Evolutionary conservation across 1,140 invertebrate genomes (phyloP).

Genomic region (Medauroidea extradentata): DNA sequence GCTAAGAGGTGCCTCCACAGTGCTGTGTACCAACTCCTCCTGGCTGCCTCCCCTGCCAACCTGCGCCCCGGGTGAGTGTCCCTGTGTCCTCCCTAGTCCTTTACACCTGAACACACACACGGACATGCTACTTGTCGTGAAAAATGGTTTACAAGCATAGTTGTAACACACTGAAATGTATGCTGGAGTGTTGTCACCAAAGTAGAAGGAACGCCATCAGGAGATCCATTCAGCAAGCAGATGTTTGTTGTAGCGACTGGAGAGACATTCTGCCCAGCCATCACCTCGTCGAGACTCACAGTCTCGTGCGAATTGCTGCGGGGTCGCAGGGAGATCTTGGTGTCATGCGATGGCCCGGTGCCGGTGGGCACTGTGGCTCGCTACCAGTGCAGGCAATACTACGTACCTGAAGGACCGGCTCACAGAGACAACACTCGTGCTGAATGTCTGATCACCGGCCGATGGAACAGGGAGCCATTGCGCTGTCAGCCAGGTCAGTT

Average conservation of each 20-base stretch:
- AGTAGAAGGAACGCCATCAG: no score
- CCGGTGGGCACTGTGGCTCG: constrained; percentile 33
- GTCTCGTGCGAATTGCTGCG: constrained; percentile 27
- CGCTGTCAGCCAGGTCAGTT: constrained; percentile 33
- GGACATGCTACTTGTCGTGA: no score
- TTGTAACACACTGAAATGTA: no score
- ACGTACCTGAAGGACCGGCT: constrained; percentile 21
- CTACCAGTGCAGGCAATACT: constrained; percentile 38
- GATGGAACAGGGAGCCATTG: constrained; percentile 39
- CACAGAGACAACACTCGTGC: constrained; percentile 22
- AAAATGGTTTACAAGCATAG: no score
- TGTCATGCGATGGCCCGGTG: constrained; percentile 30
- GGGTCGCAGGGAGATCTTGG: constrained; percentile 28
- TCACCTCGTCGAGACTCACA: constrained; percentile 19
- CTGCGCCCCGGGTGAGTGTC: constrained; percentile 23
- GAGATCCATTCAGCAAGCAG: no score
- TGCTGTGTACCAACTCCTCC: constrained; percentile 29
- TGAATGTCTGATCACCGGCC: constrained; percentile 40
- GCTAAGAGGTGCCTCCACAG: constrained; percentile 28
- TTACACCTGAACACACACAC: no score
- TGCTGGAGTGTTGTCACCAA: no score
- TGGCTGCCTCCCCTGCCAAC: constrained; percentile 32
- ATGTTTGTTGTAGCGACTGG: constrained; percentile 13
- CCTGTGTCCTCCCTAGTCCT: no score
- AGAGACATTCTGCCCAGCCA: constrained; percentile 28